Percentiles rank a stretch among this genome's conserved stretches.
Conservation (phyloP, 2,888 invertebrate genomes). For the Amiota minor region DNA sequence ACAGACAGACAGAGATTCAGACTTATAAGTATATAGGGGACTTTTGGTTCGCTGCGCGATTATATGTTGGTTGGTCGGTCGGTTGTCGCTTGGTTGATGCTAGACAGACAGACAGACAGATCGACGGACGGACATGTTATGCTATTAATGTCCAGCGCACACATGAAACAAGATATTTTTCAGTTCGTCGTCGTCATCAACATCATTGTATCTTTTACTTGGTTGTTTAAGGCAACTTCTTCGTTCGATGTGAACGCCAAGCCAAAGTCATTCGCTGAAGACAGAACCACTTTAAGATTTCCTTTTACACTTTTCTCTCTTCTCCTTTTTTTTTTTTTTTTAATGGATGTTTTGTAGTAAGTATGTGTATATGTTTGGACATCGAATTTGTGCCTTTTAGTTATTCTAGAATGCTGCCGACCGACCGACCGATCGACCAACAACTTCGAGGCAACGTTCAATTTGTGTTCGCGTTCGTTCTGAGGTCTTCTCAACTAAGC, state of each 20-base stretch:
- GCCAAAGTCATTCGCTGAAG: not conserved
- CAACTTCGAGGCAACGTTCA: not conserved
- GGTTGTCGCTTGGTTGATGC: too few relatives aligned
- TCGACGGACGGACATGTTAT: constrained; percentile 45
- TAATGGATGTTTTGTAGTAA: too few relatives aligned
- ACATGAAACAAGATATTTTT: constrained; percentile 68
- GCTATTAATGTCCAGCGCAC: constrained; percentile 68
- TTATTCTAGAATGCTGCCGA: constrained; percentile 23
- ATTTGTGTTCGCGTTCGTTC: not conserved
- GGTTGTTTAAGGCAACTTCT: constrained; percentile 19
- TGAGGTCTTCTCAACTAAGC: not conserved
- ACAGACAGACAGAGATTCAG: constrained; percentile 17
- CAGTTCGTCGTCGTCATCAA: constrained; percentile 36
- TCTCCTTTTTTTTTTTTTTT: not conserved
- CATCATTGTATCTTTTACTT: constrained; percentile 1
- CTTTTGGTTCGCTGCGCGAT: constrained; percentile 10
- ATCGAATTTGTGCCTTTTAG: constrained; percentile 43
- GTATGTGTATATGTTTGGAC: not conserved
- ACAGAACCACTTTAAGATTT: constrained; percentile 52
- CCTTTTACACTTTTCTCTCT: constrained; percentile 1
- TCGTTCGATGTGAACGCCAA: not conserved
- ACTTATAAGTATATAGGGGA: constrained; percentile 10
- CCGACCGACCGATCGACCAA: not conserved
- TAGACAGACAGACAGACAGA: constrained; percentile 17
- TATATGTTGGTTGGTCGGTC: constrained; percentile 14